Conservation (phyloP, 2,113 vertebrate species). For the Cathartes aura region DNA sequence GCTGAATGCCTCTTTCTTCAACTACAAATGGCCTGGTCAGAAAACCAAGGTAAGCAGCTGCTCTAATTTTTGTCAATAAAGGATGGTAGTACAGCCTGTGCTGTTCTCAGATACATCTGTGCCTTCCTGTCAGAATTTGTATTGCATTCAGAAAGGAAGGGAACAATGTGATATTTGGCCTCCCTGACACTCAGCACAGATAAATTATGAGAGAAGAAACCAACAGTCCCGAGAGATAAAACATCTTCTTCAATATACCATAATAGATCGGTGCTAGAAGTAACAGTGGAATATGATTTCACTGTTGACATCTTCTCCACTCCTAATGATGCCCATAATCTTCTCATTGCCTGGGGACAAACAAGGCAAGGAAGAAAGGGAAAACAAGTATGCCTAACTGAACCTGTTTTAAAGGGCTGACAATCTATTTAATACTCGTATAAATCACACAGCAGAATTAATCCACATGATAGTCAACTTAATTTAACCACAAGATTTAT, state of each 20-base stretch:
- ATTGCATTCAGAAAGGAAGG: neutral
- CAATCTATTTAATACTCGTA: neutral
- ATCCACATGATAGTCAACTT: neutral
- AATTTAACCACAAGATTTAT: neutral
- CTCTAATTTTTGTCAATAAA: neutral
- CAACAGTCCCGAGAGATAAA: neutral
- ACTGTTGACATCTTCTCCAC: neutral
- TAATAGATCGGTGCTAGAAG: neutral
- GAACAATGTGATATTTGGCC: neutral
- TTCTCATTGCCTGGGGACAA: neutral
- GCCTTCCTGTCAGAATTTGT: neutral
- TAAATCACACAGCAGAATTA: neutral
- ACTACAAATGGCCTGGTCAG: neutral
- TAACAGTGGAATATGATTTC: neutral
- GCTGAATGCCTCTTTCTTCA: neutral
- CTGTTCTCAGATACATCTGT: neutral
- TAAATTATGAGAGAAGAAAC: neutral
- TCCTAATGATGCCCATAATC: neutral
- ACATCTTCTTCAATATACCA: neutral
- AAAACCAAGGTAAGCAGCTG: neutral
- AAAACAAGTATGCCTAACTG: neutral
- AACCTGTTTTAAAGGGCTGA: neutral
- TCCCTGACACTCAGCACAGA: neutral
- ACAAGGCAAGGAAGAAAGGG: neutral
- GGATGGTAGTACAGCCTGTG: neutral